Evolutionary conservation across 2,888 invertebrate species (phyloP).

Genomic region (Noctua comes): DNA sequence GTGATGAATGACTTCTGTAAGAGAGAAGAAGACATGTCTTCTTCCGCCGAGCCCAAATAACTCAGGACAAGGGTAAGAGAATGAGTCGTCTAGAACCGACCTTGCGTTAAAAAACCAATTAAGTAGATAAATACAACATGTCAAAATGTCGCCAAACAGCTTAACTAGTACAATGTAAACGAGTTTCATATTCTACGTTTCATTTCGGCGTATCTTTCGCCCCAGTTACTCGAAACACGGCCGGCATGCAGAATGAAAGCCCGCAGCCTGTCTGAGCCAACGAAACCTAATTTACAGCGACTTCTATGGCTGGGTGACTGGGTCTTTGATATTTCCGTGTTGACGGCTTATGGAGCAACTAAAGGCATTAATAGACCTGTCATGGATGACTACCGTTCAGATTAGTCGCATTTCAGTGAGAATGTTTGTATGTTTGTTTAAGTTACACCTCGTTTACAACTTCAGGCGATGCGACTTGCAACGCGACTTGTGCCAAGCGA

Average conservation of each 20-base stretch:
- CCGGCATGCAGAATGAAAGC: neutral
- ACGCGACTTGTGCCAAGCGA: too few species aligned
- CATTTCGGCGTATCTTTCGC: constrained; percentile 8
- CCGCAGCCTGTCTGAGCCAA: constrained; percentile 1
- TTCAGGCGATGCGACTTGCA: too few species aligned
- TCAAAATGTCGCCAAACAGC: neutral
- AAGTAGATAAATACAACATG: neutral
- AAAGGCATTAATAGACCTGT: neutral
- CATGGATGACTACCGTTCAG: neutral
- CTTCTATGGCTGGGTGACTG: neutral
- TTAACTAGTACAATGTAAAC: neutral
- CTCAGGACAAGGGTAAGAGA: neutral
- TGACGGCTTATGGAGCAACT: neutral
- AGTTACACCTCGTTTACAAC: too few species aligned
- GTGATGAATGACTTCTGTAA: neutral
- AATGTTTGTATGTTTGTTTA: too few species aligned
- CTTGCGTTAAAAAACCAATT: neutral
- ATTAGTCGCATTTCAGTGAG: neutral
- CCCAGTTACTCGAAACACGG: constrained; percentile 19
- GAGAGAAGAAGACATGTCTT: neutral
- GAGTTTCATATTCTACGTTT: neutral
- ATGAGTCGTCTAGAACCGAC: neutral
- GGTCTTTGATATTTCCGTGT: constrained; percentile 16
- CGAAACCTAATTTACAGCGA: constrained; percentile 12
- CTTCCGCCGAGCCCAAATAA: neutral